Percentiles rank a stretch among this genome's conserved stretches.
These are phyloP conservation scores for Phycodurus eques DNA, from an alignment of 2,113 vertebrate species.

Conservation along the genomic window DNA sequence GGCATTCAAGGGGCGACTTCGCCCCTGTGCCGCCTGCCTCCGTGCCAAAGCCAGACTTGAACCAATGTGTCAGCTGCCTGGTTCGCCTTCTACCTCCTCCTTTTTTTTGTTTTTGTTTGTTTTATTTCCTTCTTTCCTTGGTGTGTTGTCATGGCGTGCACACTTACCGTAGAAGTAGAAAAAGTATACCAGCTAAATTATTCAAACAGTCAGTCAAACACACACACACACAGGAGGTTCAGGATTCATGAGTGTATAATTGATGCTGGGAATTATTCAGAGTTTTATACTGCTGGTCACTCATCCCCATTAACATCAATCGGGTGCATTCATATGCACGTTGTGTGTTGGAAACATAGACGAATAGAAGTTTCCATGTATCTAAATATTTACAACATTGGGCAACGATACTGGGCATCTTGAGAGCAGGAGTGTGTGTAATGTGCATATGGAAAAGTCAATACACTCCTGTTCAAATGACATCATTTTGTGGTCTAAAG, in stretches of 20 bases:
- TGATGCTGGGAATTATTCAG: slow-evolving; percentile 9
- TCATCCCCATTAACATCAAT: slow-evolving; percentile 5
- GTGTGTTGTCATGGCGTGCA: slow-evolving; percentile 22
- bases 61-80: neutral
- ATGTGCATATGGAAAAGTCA: too few species aligned
- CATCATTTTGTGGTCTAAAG: too few species aligned
- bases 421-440: too few species aligned
- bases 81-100: neutral
- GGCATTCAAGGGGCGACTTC: neutral
- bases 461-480: too few species aligned
- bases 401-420: too few species aligned
- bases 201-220: slow-evolving; percentile 41
- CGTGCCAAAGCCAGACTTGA: neutral
- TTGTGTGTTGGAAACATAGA: neutral
- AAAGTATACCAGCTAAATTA: slow-evolving; percentile 61
- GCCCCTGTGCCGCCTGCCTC: neutral
- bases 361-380: too few species aligned
- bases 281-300: neutral
- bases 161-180: slow-evolving; percentile 36
- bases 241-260: slow-evolving; percentile 2
- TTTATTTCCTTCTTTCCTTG: slow-evolving; percentile 23
- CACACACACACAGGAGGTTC: slow-evolving; percentile 17
- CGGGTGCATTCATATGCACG: neutral
- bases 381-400: too few species aligned
- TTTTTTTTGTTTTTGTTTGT: slow-evolving; percentile 3